Evolutionary conservation across 2,113 vertebrate genomes (phyloP), one percentile per base, ranked within the genome.

Genomic region (Natator depressus): DNA sequence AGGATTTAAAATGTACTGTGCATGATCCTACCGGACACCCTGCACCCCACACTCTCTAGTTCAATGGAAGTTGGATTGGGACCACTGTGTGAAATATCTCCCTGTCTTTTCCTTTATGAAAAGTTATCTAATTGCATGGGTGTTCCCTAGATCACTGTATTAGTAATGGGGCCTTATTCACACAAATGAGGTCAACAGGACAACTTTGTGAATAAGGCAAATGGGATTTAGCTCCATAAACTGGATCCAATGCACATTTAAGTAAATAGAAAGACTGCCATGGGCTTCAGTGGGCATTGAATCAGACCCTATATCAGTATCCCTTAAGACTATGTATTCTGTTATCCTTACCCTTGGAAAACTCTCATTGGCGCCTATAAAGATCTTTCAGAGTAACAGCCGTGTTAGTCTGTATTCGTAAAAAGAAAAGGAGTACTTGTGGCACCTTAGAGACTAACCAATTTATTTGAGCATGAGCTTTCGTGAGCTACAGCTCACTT

Each of bases 331-430:
- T 83, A 17, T 93, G 92, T 51, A 25, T 80, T 55, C 6, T 55
- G 19, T 19, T 42, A 10, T 47, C 90, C 90, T 93, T 35, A n/a
- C n/a, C 87, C 1, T 24, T 20, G 42, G 79, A 87, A 84, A 62
- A 89, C 51, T 91, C 51, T 35, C 87, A 47, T 69, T 87, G 80
- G 35, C 59, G 89, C 95, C 76, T 87, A 89, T 72, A 91, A 49
- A 85, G 87, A 49, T 6, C 80, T 93, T n/a, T n/a, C n/a, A n/a
- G n/a, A n/a, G n/a, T n/a, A n/a, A n/a, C n/a, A n/a, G n/a, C n/a
- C n/a, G n/a, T n/a, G n/a, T n/a, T n/a, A n/a, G n/a, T n/a, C n/a
- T n/a, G n/a, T n/a, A n/a, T n/a, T n/a, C n/a, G n/a, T n/a, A n/a
- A n/a, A n/a, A n/a, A n/a, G n/a, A n/a, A n/a, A n/a, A n/a, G n/a